These are phyloP conservation scores for Adelosebastes latens DNA, from an alignment of 2,797 vertebrate genomes.

Conservation along the genomic window DNA sequence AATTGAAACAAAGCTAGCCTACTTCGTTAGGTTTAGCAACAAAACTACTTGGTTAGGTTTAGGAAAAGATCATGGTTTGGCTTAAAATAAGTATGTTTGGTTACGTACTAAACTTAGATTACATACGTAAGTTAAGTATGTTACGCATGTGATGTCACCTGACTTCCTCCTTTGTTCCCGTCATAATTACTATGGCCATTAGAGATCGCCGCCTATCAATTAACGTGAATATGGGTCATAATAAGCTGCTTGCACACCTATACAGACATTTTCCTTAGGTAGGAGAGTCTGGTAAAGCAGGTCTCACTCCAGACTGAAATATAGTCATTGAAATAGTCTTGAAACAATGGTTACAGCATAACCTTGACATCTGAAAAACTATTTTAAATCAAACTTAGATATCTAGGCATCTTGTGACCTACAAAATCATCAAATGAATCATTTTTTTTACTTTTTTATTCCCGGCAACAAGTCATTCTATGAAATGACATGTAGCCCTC, in stretches of 20 bases:
- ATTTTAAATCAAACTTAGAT: background rate
- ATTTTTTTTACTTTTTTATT: background rate
- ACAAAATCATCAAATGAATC: background rate
- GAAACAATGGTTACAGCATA: background rate
- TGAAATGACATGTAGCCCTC: constrained; percentile 6
- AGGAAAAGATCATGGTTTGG: background rate
- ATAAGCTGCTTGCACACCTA: background rate
- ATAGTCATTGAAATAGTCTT: background rate
- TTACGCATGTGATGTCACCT: too few relatives aligned
- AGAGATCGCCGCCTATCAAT: background rate
- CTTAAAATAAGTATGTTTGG: background rate
- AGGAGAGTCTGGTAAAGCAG: background rate
- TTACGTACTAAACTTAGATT: background rate
- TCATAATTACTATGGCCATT: background rate
- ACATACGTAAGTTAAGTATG: too few relatives aligned
- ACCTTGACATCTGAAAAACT: background rate
- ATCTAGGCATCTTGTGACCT: background rate
- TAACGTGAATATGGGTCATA: background rate
- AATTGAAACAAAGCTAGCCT: background rate
- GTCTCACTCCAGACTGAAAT: background rate
- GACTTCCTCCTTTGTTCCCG: background rate
- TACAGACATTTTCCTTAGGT: background rate
- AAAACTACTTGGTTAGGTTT: background rate
- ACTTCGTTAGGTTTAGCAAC: background rate
- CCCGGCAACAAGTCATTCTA: background rate